phyloP scores from a whole-genome alignment of 1,140 invertebrate species.

The Diachasmimorpha longicaudata region DNA sequence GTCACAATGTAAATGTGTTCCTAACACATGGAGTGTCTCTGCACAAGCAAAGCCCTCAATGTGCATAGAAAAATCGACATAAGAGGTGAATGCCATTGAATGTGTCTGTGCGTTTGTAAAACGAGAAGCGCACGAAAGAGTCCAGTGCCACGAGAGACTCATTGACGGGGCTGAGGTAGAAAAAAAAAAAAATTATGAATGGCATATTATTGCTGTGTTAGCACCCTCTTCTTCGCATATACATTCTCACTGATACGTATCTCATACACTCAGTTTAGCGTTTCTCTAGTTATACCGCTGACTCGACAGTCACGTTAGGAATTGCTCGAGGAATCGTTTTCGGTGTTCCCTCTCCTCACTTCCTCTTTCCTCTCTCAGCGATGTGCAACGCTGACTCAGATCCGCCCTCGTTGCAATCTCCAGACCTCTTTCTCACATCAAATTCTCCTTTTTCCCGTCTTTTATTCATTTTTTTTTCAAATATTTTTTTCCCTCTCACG shows the following conservation, averaged over 20 bases:
- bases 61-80: background rate
- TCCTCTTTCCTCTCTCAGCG: background rate
- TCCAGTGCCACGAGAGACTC: constrained; percentile 15
- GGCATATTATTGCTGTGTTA: constrained; percentile 49
- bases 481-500: background rate
- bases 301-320: constrained; percentile 43
- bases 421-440: background rate
- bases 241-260: background rate
- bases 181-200: constrained; percentile 56
- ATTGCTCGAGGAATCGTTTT: constrained; percentile 42
- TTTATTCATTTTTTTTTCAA: background rate
- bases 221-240: constrained; percentile 30
- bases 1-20: background rate
- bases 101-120: constrained; percentile 6
- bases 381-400: constrained; percentile 54
- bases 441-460: background rate
- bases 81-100: constrained; percentile 10
- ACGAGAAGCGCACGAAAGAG: constrained; percentile 6
- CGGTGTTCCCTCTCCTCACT: background rate
- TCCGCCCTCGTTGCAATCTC: constrained; percentile 43
- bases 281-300: constrained; percentile 44
- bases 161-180: constrained; percentile 36
- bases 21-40: background rate
- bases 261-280: background rate
- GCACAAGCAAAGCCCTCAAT: background rate